Evolutionary conservation across 2,113 vertebrate species (phyloP).

Genomic region (Enhydra lutris): DNA sequence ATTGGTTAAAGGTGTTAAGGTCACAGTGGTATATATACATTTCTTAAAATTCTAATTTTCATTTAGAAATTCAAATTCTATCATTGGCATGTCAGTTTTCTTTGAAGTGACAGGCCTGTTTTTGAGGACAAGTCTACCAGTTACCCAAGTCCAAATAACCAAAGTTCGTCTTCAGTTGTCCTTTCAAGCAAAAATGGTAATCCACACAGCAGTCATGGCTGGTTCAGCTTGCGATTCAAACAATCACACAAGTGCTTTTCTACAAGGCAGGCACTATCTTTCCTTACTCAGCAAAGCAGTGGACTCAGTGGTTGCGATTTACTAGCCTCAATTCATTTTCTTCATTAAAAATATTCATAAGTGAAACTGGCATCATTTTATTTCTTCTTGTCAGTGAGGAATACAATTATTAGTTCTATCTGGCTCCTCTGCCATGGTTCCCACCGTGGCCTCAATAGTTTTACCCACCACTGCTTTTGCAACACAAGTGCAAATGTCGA

Average conservation of each 20-base stretch:
- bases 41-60: slow-evolving; percentile 16
- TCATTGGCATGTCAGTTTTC: not conserved
- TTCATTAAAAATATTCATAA: not conserved
- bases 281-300: too few species aligned
- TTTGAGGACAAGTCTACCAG: not conserved
- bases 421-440: not conserved
- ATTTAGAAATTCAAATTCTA: not conserved
- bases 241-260: not conserved
- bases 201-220: not conserved
- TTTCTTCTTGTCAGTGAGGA: not conserved
- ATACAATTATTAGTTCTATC: not conserved
- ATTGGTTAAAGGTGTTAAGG: not conserved
- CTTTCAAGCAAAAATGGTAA: not conserved
- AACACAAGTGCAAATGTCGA: not conserved
- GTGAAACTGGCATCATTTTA: not conserved
- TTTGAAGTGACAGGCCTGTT: not conserved
- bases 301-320: not conserved
- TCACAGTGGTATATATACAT: not conserved
- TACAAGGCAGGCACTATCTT: not conserved
- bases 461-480: not conserved
- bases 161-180: not conserved
- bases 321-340: not conserved
- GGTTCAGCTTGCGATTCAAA: not conserved
- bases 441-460: not conserved
- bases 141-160: not conserved